phyloP scores from a whole-genome alignment of 2,797 vertebrate species.

The Diplodus puntazzo region DNA sequence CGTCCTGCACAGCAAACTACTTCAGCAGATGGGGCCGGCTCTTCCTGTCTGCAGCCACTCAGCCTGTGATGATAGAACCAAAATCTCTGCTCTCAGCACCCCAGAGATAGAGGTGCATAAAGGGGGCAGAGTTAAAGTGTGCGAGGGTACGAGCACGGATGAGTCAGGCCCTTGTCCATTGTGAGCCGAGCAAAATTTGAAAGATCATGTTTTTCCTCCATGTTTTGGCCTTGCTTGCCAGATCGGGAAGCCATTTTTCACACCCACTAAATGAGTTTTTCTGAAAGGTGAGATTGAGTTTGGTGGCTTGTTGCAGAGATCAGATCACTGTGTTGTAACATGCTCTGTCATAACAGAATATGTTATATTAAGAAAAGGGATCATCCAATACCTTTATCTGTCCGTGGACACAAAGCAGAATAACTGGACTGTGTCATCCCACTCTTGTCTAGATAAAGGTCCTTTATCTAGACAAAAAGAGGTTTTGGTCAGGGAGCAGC shows the following conservation, averaged over 20 bases:
- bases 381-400: too few relatives aligned
- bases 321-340: slow-evolving; percentile 1
- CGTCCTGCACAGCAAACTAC: slow-evolving; percentile 53
- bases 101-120: slow-evolving; percentile 81
- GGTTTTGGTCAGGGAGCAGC: too few relatives aligned
- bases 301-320: neutral
- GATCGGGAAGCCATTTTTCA: slow-evolving; percentile 28
- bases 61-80: slow-evolving; percentile 85
- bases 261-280: slow-evolving; percentile 27
- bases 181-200: slow-evolving; percentile 21
- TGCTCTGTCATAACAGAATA: too few relatives aligned
- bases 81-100: slow-evolving; percentile 85
- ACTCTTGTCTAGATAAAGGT: too few relatives aligned
- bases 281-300: neutral
- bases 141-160: slow-evolving; percentile 29
- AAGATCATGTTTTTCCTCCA: slow-evolving; percentile 39
- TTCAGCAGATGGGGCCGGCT: slow-evolving; percentile 89
- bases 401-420: too few relatives aligned
- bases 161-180: slow-evolving; percentile 26
- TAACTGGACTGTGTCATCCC: too few relatives aligned
- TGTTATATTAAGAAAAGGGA: too few relatives aligned
- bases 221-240: neutral
- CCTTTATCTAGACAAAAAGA: too few relatives aligned
- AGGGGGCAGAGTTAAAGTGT: slow-evolving; percentile 36
- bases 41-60: slow-evolving; percentile 91